These are phyloP conservation scores for Leptonema lineaticorne DNA, from an alignment of 1,140 invertebrate species.

Conservation along the genomic window DNA sequence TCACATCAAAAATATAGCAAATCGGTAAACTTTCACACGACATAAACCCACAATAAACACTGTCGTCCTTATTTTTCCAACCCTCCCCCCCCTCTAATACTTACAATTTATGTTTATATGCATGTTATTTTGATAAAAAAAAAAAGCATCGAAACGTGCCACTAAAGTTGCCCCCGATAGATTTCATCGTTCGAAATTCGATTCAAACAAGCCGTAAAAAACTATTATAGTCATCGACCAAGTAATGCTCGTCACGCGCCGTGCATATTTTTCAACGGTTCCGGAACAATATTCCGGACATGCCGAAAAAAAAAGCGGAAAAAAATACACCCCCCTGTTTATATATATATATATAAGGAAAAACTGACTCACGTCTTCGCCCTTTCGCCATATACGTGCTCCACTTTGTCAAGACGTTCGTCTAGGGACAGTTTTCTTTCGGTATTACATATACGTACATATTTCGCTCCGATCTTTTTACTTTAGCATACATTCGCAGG, in stretches of 20 bases:
- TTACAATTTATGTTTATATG: too few species aligned
- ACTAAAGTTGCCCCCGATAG: not conserved
- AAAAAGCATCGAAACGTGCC: too few species aligned
- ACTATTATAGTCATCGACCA: not conserved
- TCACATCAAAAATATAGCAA: too few species aligned
- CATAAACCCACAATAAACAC: too few species aligned
- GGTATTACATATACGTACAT: not conserved
- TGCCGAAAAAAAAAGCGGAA: too few species aligned
- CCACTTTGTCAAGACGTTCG: slow-evolving; percentile 3
- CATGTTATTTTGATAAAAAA: too few species aligned
- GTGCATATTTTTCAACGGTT: not conserved
- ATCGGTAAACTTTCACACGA: too few species aligned
- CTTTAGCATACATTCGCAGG: too few species aligned
- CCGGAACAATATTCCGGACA: not conserved
- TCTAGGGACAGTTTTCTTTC: not conserved
- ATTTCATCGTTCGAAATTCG: slow-evolving; percentile 3
- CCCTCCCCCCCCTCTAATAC: too few species aligned
- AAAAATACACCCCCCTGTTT: too few species aligned
- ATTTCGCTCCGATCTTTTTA: not conserved
- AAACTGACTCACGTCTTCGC: slow-evolving; percentile 13
- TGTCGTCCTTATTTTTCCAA: too few species aligned
- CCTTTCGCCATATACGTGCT: not conserved
- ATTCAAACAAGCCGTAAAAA: not conserved
- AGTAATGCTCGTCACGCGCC: not conserved
- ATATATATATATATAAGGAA: too few species aligned